A percentile compares a stretch with the other conserved stretches of the same genome.
These are phyloP conservation scores for Sylvilagus floridanus DNA, from an alignment of 2,797 vertebrate genomes.

Conservation along the genomic window DNA sequence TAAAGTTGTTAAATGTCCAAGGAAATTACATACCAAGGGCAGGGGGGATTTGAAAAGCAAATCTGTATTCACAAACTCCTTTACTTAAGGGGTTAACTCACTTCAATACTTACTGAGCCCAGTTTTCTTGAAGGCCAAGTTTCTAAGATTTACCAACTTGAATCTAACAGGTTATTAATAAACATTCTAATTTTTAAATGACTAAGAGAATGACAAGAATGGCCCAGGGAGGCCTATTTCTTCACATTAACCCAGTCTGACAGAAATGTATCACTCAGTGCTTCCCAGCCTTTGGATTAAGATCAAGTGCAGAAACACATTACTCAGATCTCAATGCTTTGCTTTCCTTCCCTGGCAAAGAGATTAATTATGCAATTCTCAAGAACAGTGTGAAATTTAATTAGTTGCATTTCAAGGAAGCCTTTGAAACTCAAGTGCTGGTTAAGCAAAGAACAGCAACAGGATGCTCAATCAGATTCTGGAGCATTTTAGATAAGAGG, in stretches of 20 bases:
- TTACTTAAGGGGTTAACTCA: constrained; percentile 20
- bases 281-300: no score
- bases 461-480: neutral
- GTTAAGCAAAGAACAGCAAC: constrained; percentile 46
- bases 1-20: constrained; percentile 65
- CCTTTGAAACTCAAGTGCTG: constrained; percentile 52
- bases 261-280: neutral
- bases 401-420: constrained; percentile 56
- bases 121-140: constrained; percentile 25
- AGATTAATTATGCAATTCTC: constrained; percentile 44
- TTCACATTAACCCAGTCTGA: constrained; percentile 54
- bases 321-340: constrained; percentile 7
- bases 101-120: neutral
- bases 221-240: neutral
- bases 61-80: constrained; percentile 8
- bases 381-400: constrained; percentile 46
- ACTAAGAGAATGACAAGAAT: constrained; percentile 36
- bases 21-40: constrained; percentile 39
- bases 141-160: constrained; percentile 29
- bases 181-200: constrained; percentile 31
- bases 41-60: constrained; percentile 43
- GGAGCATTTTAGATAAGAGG: neutral
- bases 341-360: constrained; percentile 32
- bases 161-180: constrained; percentile 24
- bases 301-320: neutral